Conservation (phyloP, 2,888 invertebrate species). For the Pyralis farinalis region DNA sequence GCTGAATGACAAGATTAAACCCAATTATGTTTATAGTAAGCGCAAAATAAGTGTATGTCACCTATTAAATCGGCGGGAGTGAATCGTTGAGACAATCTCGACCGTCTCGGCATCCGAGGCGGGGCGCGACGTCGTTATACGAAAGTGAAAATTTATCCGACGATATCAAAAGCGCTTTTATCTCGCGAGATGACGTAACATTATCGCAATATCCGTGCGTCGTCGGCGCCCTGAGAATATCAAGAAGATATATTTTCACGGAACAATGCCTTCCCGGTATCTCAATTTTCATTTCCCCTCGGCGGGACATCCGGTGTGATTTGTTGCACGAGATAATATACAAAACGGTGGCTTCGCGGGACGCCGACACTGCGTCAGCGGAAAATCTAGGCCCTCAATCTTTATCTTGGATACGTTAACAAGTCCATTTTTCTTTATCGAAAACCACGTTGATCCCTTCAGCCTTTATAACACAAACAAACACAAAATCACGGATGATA, state of each 20-base stretch:
- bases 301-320: constrained; percentile 75
- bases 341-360: constrained; percentile 73
- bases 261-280: constrained; percentile 77
- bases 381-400: constrained; percentile 56
- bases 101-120: constrained; percentile 17
- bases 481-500: constrained; percentile 11
- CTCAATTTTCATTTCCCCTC: constrained; percentile 79
- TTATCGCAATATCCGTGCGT: constrained; percentile 74
- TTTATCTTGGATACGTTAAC: constrained; percentile 55
- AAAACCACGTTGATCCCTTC: constrained; percentile 38
- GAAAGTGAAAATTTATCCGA: constrained; percentile 59
- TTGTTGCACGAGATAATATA: constrained; percentile 77
- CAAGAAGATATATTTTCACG: constrained; percentile 77
- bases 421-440: constrained; percentile 50
- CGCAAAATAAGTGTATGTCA: neutral
- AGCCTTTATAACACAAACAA: constrained; percentile 15
- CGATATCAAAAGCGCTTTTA: constrained; percentile 65
- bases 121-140: constrained; percentile 30
- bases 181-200: constrained; percentile 66
- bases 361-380: constrained; percentile 58
- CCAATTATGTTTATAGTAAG: neutral
- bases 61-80: constrained; percentile 11
- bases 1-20: too few species aligned
- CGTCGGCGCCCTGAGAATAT: constrained; percentile 68
- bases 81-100: constrained; percentile 22